phyloP scores from a whole-genome alignment of 2,888 invertebrate genomes.

The Ryuthela nishihirai region DNA sequence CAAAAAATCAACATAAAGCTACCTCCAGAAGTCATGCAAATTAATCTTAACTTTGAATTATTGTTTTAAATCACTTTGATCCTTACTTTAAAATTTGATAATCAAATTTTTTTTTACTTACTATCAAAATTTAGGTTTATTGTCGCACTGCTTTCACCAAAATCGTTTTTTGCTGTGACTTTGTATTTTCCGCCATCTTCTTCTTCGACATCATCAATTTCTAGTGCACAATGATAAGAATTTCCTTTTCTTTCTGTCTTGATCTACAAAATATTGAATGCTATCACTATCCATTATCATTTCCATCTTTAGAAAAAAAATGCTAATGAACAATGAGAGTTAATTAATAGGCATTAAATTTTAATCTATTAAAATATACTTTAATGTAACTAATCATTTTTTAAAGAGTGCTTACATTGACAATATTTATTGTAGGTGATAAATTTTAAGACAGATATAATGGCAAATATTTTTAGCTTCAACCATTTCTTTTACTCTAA shows the following conservation, averaged over 20 bases:
- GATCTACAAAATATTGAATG: slow-evolving; percentile 14
- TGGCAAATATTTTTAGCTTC: too few relatives aligned
- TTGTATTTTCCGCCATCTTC: slow-evolving; percentile 97
- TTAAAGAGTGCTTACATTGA: too few relatives aligned
- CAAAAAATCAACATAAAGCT: not conserved
- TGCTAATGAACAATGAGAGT: too few relatives aligned
- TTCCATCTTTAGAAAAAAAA: too few relatives aligned
- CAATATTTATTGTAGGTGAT: too few relatives aligned
- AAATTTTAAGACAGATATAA: too few relatives aligned
- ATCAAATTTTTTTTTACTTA: slow-evolving; percentile 58
- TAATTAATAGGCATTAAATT: too few relatives aligned
- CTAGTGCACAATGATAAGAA: slow-evolving; percentile 87
- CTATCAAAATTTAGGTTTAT: slow-evolving; percentile 97
- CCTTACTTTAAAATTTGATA: not conserved
- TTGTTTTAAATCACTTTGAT: not conserved
- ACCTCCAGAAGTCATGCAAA: not conserved
- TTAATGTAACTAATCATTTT: too few relatives aligned
- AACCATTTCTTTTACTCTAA: too few relatives aligned
- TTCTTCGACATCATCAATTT: slow-evolving; percentile 89
- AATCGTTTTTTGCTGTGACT: slow-evolving; percentile 94
- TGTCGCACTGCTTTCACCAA: slow-evolving; percentile 94
- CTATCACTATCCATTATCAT: too few relatives aligned
- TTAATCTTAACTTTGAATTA: not conserved
- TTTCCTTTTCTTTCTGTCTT: slow-evolving; percentile 62
- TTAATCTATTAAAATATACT: too few relatives aligned